Base-by-base conservation (phyloP, 2,113 vertebrate species). In the Bos indicus region DNA sequence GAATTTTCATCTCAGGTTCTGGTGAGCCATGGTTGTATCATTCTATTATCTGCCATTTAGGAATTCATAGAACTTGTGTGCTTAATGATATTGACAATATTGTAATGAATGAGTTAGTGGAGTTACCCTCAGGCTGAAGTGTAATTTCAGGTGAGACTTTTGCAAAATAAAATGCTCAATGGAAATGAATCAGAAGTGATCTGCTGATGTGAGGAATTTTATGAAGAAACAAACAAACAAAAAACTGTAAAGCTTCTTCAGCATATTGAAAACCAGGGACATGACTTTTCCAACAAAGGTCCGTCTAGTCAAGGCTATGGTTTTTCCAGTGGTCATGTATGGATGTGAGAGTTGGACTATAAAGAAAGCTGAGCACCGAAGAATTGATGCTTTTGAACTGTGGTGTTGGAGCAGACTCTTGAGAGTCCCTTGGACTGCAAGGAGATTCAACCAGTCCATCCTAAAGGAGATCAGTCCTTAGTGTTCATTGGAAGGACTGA, bases 161-260 rank as follows among this genome's bases (percentile, higher is more conserved):
- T 28, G 64, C 28, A 57, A 71, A 89, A n/a, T 74, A 84, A 9
- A 67, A 81, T 30, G 36, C 52, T 78, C 54, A 56, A 10, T 62
- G 59, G 54, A 36, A 74, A 43, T 64, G 48, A 74, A 74, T 62
- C 62, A 30, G 54, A 97, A 80, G 48, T 80, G 36, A 57, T 84
- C 56, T 64, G 40, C 14, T 25, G 3, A 91, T 3, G 15, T 60
- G 52, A 84, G 28, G 4, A n/a, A 90, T 89, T 60, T 84, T 64
- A 93, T 16, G 33, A 54, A 84, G n/a, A 91, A 86, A 81, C 46
- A 64, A 64, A 88, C 14, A 56, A 80, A 60, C 36, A 23, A 23
- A 51, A 25, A 74, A 43, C 36, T 71, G 54, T 3, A 17, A 40
- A 36, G 19, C 6, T 83, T 83, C n/a, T 71, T 71, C n/a, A 21